phyloP scores from a whole-genome alignment of 2,888 invertebrate species.

The Agrotis clavis region DNA sequence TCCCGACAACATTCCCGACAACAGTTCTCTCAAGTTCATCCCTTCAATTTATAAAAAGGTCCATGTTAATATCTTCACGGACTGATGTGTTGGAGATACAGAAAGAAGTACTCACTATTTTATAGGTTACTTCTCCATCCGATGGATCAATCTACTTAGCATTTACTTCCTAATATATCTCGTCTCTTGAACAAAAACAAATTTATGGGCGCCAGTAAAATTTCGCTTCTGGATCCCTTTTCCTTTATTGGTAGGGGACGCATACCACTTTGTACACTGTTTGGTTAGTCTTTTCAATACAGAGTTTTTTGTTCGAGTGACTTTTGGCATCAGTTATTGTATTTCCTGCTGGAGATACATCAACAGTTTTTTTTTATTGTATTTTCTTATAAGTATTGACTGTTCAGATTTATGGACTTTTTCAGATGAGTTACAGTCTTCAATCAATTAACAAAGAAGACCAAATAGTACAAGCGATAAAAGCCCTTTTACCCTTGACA shows the following conservation, averaged over 20 bases:
- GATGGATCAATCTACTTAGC: conserved; percentile 66
- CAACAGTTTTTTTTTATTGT: not conserved
- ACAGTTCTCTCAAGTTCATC: conserved; percentile 17
- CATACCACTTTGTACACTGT: conserved; percentile 30
- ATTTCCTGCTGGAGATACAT: not conserved
- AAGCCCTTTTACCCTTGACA: conserved; percentile 45
- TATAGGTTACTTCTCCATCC: conserved; percentile 44
- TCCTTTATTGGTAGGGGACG: conserved; percentile 54
- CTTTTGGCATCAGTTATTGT: not conserved
- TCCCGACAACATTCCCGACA: not conserved
- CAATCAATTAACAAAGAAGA: conserved; percentile 27
- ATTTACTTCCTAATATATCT: conserved; percentile 63
- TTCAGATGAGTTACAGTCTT: not conserved
- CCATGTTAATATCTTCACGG: conserved; percentile 29
- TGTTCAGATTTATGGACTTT: too few species aligned
- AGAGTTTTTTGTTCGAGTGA: not conserved
- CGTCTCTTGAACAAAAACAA: conserved; percentile 64
- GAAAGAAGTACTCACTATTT: conserved; percentile 44
- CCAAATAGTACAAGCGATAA: conserved; percentile 5
- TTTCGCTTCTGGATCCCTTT: conserved; percentile 49
- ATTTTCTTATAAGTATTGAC: too few species aligned
- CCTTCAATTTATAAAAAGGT: conserved; percentile 38
- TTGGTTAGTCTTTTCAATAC: conserved; percentile 16
- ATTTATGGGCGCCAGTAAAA: conserved; percentile 64
- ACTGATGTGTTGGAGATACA: conserved; percentile 32